Conservation (phyloP, 1,140 invertebrate genomes). For the Rhysida immarginata region DNA sequence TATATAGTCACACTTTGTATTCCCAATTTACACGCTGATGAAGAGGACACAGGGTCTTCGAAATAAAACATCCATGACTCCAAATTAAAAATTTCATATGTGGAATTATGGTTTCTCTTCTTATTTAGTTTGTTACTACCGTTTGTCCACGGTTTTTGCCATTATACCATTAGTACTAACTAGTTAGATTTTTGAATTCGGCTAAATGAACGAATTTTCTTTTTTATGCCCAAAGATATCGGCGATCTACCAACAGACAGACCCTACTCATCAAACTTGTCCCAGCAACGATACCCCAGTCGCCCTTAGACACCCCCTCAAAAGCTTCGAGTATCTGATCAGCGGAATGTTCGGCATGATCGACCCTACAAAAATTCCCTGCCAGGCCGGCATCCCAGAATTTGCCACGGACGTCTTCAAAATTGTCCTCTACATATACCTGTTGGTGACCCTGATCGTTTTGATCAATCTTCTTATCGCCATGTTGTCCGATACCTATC, state of each 20-base stretch:
- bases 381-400: slow-evolving; percentile 1
- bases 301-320: slow-evolving; percentile 29
- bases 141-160: too few relatives aligned
- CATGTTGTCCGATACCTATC: slow-evolving; percentile 99
- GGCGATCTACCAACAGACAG: slow-evolving; percentile 66
- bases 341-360: slow-evolving; percentile 95
- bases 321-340: slow-evolving; percentile 91
- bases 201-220: not conserved
- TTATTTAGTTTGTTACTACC: too few relatives aligned
- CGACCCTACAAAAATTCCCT: slow-evolving; percentile 51
- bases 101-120: too few relatives aligned
- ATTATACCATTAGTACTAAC: too few relatives aligned
- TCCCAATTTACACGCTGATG: too few relatives aligned
- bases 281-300: not conserved
- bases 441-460: slow-evolving; percentile 93
- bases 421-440: slow-evolving; percentile 82
- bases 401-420: slow-evolving; percentile 28
- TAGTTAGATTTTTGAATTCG: too few relatives aligned
- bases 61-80: too few relatives aligned
- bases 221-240: slow-evolving; percentile 24
- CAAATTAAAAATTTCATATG: too few relatives aligned
- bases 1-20: too few relatives aligned
- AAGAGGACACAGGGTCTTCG: too few relatives aligned
- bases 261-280: not conserved
- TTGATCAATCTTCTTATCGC: slow-evolving; percentile 97